A percentile compares a stretch with the other conserved stretches of the same genome.
Conservation (phyloP, 2,113 vertebrate genomes). For the Pangasianodon gigas region DNA sequence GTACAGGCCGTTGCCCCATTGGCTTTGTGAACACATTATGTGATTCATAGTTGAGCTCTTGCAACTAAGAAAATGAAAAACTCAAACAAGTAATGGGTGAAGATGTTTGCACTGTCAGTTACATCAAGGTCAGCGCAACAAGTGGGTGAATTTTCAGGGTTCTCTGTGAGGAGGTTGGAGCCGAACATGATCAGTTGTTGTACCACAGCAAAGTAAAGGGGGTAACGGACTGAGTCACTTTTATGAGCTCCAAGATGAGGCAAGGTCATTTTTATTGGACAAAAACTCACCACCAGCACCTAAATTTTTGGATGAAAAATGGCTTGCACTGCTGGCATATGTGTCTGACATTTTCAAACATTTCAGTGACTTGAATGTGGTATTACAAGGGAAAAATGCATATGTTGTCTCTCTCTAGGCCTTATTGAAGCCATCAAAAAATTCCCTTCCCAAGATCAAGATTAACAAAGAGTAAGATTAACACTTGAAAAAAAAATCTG, state of each 20-base stretch:
- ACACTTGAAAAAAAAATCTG: neutral
- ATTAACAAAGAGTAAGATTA: too few species aligned
- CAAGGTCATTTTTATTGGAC: neutral
- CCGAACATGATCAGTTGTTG: neutral
- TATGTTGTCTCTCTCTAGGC: neutral
- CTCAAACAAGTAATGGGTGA: neutral
- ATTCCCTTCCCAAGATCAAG: too few species aligned
- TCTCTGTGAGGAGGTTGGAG: neutral
- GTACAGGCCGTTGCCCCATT: neutral
- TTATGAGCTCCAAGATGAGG: neutral
- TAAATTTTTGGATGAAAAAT: too few species aligned
- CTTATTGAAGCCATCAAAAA: too few species aligned
- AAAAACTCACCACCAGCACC: too few species aligned
- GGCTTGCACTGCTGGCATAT: too few species aligned
- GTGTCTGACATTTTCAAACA: neutral
- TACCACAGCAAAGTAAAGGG: neutral
- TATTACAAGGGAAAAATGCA: neutral
- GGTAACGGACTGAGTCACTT: neutral
- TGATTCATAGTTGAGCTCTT: neutral
- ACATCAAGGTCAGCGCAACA: neutral
- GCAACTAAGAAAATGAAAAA: neutral
- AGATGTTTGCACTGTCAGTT: neutral
- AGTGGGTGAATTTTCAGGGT: neutral
- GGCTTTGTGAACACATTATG: neutral
- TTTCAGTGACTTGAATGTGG: neutral